Evolutionary conservation across 2,113 vertebrate genomes (phyloP).

Genomic region (Platysternon megacephalum): DNA sequence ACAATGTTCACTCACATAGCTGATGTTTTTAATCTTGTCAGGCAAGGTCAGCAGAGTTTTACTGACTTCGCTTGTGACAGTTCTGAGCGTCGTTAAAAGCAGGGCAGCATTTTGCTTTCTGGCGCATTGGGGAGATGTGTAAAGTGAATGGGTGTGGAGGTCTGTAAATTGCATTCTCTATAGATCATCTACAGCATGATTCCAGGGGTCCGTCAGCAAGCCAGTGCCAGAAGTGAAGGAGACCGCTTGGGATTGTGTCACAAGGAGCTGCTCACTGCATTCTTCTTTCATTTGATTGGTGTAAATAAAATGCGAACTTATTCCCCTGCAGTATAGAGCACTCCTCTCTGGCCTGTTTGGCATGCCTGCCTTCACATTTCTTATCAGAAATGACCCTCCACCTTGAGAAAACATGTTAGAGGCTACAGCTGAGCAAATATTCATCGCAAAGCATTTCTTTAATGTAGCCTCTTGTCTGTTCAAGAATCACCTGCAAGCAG

Average conservation of each 20-base stretch:
- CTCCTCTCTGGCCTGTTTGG: background rate
- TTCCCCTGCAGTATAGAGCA: background rate
- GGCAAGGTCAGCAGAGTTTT: too few species aligned
- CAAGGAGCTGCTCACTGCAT: background rate
- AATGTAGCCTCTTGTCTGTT: background rate
- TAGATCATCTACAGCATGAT: background rate
- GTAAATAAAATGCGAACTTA: fast-evolving
- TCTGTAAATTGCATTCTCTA: background rate
- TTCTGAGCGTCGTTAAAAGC: background rate
- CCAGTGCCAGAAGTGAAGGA: background rate
- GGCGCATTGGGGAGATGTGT: background rate
- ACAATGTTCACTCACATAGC: background rate
- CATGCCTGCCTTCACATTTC: background rate
- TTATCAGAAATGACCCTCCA: too few species aligned
- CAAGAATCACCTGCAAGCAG: background rate
- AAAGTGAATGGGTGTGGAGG: background rate
- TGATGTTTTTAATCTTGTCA: background rate
- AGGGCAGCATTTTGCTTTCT: background rate
- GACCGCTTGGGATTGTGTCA: background rate
- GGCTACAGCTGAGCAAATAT: background rate
- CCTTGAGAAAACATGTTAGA: background rate
- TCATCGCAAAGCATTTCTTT: background rate
- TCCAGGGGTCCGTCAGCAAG: background rate
- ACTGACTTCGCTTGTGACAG: background rate
- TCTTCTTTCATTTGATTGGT: background rate